phyloP scores from a whole-genome alignment of 2,113 vertebrate genomes.

The Dicrurus megarhynchus region DNA sequence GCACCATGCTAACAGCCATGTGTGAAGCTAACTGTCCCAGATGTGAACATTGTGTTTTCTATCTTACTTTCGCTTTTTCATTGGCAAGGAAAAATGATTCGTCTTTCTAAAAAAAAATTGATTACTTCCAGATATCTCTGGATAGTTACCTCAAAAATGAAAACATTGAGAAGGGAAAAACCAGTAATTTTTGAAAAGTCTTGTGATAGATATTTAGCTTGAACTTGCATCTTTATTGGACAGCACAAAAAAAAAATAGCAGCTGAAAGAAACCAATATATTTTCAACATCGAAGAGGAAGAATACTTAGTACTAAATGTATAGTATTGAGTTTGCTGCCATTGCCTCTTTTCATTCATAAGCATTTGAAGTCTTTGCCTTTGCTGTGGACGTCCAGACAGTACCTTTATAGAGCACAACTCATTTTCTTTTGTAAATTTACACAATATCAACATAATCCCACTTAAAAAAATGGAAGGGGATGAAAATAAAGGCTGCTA shows the following conservation, averaged over 20 bases:
- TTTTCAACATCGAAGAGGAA: background rate
- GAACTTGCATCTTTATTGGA: background rate
- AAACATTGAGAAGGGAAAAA: background rate
- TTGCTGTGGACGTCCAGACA: background rate
- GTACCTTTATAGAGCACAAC: background rate
- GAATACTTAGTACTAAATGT: background rate
- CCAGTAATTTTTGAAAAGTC: background rate
- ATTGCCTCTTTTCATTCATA: background rate
- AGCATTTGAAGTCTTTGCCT: background rate
- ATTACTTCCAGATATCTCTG: background rate
- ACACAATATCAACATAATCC: conserved; percentile 29
- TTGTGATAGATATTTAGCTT: background rate
- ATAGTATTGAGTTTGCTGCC: background rate
- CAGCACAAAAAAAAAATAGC: background rate
- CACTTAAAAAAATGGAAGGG: background rate
- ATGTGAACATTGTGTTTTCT: background rate
- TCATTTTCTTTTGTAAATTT: conserved; percentile 33
- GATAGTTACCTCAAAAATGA: background rate
- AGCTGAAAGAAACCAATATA: background rate
- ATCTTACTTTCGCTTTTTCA: background rate
- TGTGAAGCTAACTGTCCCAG: fast-evolving
- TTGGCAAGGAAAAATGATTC: background rate
- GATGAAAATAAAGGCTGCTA: background rate
- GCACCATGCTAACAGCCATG: fast-evolving
- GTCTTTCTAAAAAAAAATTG: background rate